Evolutionary conservation across 2,797 vertebrate genomes (phyloP), one percentile per base, ranked within the genome.

Genomic region (Hippoglossus hippoglossus): DNA sequence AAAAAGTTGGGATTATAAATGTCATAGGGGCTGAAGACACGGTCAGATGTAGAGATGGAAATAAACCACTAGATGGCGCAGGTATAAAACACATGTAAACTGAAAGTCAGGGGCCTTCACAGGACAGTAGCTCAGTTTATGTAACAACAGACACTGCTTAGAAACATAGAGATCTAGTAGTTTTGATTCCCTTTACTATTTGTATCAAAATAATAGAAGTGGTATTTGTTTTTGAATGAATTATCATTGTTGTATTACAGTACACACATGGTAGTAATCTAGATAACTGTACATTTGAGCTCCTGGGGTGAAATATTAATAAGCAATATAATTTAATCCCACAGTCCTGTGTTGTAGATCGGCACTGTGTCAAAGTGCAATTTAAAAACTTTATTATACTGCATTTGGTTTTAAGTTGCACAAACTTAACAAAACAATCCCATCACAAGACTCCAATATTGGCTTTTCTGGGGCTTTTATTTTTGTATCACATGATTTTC

Each of bases 31-130:
- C 39, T 25, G 22, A 15, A 56, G 15, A 26, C 41, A 51, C 31
- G 36, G 15, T 44, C 2, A 24, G 41, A 5, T 61, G 87, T 67
- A 79, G 69, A 12, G 25, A 44, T 46, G 3, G 7, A 46, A 28
- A 4, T 15, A 0, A 19, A 63, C 77, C 89, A 83, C 67, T 75
- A 85, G 91, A 77, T 84, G 81, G 81, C 18, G 81, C 54, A 64
- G 26, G 62, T 71, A 65, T 73, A 53, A 73, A 76, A 68, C 51
- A 53, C 51, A 41, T 49, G 41, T 3, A 44, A 16, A 34, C 15
- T 2, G 1, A 18, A 2, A 44, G n/a, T 31, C 55, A 39, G 57
- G 4, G 56, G 21, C 12, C 19, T 21, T 3, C 47, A 19, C 44
- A 19, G 36, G 10, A 39, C 34, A 36, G 11, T 10, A 6, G 5